Evolutionary conservation across 2,888 invertebrate species (phyloP).

Genomic region (Archips xylosteana): DNA sequence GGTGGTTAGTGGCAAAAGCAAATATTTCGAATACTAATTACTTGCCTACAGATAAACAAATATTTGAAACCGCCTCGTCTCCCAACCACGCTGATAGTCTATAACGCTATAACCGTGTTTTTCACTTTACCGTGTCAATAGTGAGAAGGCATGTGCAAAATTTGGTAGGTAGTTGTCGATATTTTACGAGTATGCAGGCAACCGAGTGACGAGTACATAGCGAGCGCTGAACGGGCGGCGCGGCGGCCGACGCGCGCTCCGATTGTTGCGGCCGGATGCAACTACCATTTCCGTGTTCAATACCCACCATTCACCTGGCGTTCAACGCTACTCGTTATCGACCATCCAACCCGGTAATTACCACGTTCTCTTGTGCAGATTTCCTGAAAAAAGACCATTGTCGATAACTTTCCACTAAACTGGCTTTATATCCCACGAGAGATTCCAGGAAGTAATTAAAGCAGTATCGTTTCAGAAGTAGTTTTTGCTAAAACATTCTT

Average conservation of each 20-base stretch:
- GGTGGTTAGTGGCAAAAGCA: background rate
- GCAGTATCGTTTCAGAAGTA: background rate
- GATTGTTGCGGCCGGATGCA: slow-evolving; percentile 78
- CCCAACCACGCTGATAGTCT: background rate
- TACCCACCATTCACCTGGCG: slow-evolving; percentile 64
- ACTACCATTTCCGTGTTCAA: slow-evolving; percentile 73
- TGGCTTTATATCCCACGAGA: background rate
- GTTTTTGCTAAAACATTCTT: background rate
- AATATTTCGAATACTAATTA: slow-evolving; percentile 6
- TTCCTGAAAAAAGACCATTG: slow-evolving; percentile 27
- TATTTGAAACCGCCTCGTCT: background rate
- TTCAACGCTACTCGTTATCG: slow-evolving; percentile 60
- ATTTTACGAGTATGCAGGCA: slow-evolving; percentile 20
- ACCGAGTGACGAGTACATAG: slow-evolving; percentile 43
- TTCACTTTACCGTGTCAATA: slow-evolving; percentile 1
- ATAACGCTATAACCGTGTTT: background rate
- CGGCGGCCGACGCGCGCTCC: slow-evolving; percentile 44
- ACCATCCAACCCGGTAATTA: slow-evolving; percentile 60
- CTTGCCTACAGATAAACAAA: slow-evolving; percentile 1
- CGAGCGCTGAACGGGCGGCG: slow-evolving; percentile 48
- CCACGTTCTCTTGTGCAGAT: slow-evolving; percentile 31
- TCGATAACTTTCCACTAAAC: background rate
- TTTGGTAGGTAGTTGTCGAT: slow-evolving; percentile 13
- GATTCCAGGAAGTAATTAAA: background rate
- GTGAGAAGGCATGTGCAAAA: background rate